These are phyloP conservation scores for Chrysemys picta DNA, from an alignment of 2,113 vertebrate species.

Conservation along the genomic window DNA sequence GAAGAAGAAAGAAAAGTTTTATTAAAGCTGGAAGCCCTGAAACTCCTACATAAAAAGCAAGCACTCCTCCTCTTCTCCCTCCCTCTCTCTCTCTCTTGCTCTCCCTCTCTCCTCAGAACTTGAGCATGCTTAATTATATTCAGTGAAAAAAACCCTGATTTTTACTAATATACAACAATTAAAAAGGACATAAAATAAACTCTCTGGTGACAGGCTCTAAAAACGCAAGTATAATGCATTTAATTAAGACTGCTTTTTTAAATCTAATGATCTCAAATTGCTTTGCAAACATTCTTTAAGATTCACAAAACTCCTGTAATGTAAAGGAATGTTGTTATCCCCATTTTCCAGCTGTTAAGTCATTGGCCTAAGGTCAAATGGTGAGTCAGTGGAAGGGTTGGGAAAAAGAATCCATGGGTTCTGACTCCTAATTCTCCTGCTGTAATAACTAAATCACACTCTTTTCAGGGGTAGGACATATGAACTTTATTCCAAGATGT, in stretches of 20 bases:
- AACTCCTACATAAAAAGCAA: background rate
- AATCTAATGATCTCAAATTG: background rate
- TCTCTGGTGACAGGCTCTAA: background rate
- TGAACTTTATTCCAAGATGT: background rate
- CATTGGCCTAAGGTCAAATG: rapidly evolving
- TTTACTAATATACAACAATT: background rate
- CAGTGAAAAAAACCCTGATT: rapidly evolving
- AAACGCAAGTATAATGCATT: background rate
- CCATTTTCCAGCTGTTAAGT: background rate
- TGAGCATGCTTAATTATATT: background rate
- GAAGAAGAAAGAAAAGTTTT: background rate
- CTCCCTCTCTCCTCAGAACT: background rate
- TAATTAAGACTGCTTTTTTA: background rate
- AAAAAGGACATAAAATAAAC: background rate
- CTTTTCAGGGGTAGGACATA: background rate
- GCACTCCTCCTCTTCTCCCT: background rate
- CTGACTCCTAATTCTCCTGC: background rate
- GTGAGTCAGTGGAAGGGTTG: rapidly evolving
- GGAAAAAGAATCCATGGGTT: background rate
- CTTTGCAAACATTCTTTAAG: background rate
- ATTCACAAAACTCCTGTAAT: background rate
- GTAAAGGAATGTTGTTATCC: background rate
- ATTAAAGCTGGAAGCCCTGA: background rate
- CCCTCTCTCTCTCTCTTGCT: background rate
- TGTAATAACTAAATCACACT: background rate